These are phyloP conservation scores for Tetraneura akinire DNA, from an alignment of 1,140 invertebrate species.

Conservation along the genomic window DNA sequence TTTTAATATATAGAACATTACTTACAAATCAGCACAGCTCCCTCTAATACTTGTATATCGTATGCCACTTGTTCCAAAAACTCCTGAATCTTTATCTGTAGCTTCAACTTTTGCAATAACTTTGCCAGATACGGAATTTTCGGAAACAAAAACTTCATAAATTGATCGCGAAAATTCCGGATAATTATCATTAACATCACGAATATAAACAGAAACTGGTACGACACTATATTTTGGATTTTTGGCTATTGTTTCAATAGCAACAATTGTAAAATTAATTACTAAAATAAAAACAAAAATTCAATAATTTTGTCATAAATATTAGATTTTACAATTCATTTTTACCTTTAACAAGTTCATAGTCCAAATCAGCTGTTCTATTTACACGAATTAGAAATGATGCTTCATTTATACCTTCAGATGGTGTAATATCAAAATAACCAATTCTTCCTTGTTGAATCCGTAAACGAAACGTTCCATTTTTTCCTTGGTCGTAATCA, in stretches of 20 bases:
- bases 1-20: constrained; percentile 53
- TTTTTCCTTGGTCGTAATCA: constrained; percentile 91
- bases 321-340: constrained; percentile 19
- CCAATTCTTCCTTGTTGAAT: constrained; percentile 78
- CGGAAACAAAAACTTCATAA: constrained; percentile 76
- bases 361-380: constrained; percentile 80
- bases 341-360: constrained; percentile 71
- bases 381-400: constrained; percentile 88
- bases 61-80: constrained; percentile 82
- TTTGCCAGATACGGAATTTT: constrained; percentile 82
- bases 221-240: constrained; percentile 78
- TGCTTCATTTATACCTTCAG: constrained; percentile 86
- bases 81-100: constrained; percentile 80
- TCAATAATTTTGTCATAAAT: too few species aligned
- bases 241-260: constrained; percentile 75
- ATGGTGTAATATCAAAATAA: constrained; percentile 87
- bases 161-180: constrained; percentile 79
- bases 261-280: constrained; percentile 83
- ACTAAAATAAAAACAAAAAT: constrained; percentile 61
- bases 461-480: constrained; percentile 85
- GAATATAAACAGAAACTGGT: constrained; percentile 79
- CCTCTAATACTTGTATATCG: constrained; percentile 81
- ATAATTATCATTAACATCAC: constrained; percentile 92
- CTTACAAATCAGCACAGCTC: constrained; percentile 81
- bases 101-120: constrained; percentile 82